Conservation (phyloP, 2,888 invertebrate genomes). For the Cephus nigrinus region DNA sequence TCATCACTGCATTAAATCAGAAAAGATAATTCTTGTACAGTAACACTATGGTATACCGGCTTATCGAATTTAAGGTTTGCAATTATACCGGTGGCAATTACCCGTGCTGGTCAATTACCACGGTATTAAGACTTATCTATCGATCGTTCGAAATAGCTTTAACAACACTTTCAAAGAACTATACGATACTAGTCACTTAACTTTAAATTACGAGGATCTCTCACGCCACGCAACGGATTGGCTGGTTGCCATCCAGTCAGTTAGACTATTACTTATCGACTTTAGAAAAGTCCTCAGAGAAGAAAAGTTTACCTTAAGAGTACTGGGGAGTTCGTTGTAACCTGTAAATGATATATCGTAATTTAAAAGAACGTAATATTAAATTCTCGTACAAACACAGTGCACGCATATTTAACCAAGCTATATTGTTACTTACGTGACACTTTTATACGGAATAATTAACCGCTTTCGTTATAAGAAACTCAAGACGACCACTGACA, state of each 20-base stretch:
- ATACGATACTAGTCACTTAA: neutral
- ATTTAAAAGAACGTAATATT: neutral
- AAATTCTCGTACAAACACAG: neutral
- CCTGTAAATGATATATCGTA: neutral
- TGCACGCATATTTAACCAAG: neutral
- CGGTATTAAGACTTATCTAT: constrained; percentile 33
- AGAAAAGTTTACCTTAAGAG: neutral
- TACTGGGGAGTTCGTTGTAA: neutral
- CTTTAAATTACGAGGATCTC: constrained; percentile 39
- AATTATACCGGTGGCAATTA: constrained; percentile 38
- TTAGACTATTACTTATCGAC: neutral
- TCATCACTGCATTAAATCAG: neutral
- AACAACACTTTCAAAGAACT: neutral
- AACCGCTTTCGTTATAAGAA: neutral
- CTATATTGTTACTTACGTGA: neutral
- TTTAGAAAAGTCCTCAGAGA: neutral
- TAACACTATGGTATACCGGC: neutral
- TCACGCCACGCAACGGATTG: constrained; percentile 36
- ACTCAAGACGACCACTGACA: neutral
- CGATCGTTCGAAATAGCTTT: neutral
- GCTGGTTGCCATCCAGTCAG: neutral
- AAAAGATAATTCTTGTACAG: neutral
- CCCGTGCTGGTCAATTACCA: constrained; percentile 47
- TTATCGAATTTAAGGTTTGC: constrained; percentile 45
- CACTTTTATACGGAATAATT: neutral